Evolutionary conservation across 2,113 vertebrate genomes (phyloP).

Genomic region (Chroicocephalus ridibundus): DNA sequence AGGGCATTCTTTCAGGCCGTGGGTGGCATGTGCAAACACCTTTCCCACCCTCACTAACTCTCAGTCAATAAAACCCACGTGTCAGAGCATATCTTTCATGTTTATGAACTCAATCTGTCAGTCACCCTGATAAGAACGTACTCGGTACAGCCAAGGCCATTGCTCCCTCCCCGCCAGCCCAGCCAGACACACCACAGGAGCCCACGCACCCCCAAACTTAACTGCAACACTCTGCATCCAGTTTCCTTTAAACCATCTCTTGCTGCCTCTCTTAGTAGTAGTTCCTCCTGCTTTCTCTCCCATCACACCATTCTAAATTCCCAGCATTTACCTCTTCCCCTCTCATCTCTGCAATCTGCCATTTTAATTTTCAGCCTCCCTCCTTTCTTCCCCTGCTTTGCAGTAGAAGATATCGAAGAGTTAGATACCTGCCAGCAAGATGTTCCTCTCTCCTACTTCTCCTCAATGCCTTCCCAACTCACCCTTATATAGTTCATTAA

Average conservation of each 20-base stretch:
- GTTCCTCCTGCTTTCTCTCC: neutral
- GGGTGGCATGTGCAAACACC: neutral
- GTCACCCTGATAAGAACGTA: neutral
- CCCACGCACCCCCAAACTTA: neutral
- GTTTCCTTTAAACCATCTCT: neutral
- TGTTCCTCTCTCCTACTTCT: neutral
- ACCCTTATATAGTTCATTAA: neutral
- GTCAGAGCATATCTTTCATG: neutral
- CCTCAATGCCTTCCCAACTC: neutral
- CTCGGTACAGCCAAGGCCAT: neutral
- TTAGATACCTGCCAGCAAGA: neutral
- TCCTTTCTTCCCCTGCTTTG: neutral
- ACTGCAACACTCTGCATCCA: neutral
- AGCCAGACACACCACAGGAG: neutral
- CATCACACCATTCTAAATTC: neutral
- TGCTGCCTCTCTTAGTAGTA: accelerated
- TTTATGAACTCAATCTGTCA: neutral
- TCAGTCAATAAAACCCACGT: neutral
- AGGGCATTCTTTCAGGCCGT: neutral
- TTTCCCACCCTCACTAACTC: neutral
- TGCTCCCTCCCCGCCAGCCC: neutral
- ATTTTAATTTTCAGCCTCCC: neutral
- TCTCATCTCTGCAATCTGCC: neutral
- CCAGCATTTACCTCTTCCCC: neutral
- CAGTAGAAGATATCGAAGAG: neutral